Base-by-base conservation (phyloP, 2,888 invertebrate species). In the Lasioglossum calceatum region DNA sequence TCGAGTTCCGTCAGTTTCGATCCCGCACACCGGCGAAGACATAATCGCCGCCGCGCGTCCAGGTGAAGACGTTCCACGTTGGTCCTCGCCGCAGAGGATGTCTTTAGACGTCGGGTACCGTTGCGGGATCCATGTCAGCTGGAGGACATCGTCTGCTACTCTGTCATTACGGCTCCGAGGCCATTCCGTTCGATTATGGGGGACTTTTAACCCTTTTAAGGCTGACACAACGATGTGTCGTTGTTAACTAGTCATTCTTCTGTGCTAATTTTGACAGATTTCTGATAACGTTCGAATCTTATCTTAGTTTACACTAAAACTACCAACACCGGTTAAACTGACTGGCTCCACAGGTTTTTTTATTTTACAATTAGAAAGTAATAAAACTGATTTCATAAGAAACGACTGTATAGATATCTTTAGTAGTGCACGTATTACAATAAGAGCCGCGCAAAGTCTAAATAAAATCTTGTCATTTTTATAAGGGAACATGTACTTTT, bases 31-130 rank as follows among this genome's bases (percentile, higher is more conserved):
- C 73, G 79, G 50, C 32, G 81, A 89, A 86, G 89, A 91, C 88
- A 82, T 88, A 89, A 91, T 90, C 89, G 86, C 80, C 19, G 77
- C 67, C 58, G 32, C 75, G 14, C 72, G 81, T 67, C 81, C 44
- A 67, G 84, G 86, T 79, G 87, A 84, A 85, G 86, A 90, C 76
- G 88, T 86, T 80, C 36, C 85, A 70, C 84, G 91, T 88, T 81
- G 77, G 10, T 8, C 44, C 54, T 75, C 39, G 77, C 36, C 72
- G 72, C 50, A 19, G 16, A 42, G 19, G 27, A 77, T 19, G 74
- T 54, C 32, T 50, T n/a, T 12, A n/a, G 58, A 54, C 27, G 50
- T 58, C 72, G 82, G 39, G 58, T 54, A 70, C 75, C 64, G 74
- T 76, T 39, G 36, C 36, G 8, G 32, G 32, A 32, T 32, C 19